phyloP scores from a whole-genome alignment of 2,797 vertebrate species.

The Falco cherrug region DNA sequence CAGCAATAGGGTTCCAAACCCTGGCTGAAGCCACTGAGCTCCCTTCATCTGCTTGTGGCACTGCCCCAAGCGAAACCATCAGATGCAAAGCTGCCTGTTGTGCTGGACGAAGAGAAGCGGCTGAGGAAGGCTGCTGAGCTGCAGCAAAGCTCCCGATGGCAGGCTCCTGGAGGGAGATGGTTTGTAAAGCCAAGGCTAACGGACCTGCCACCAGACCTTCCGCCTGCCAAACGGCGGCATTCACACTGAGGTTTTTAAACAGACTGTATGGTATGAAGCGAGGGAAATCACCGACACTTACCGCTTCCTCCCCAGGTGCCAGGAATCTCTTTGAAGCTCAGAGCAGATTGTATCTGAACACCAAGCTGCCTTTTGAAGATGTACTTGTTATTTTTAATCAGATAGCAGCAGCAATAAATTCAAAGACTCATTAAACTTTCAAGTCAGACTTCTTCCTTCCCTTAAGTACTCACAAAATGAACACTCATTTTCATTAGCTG shows the following conservation, averaged over 20 bases:
- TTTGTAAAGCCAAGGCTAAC: neutral
- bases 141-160: neutral
- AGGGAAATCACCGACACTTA: neutral
- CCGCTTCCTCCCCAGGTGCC: neutral
- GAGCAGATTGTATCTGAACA: neutral
- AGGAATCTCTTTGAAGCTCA: neutral
- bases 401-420: neutral
- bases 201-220: neutral
- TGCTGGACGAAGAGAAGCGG: accelerated
- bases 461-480: neutral
- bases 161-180: neutral
- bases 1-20: neutral
- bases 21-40: neutral
- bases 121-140: neutral
- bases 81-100: neutral
- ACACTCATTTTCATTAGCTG: neutral
- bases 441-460: neutral
- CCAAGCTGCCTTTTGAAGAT: neutral
- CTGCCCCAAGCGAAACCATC: neutral
- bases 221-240: neutral
- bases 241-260: neutral
- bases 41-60: neutral
- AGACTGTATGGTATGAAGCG: accelerated
- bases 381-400: neutral
- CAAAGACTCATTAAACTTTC: neutral